Conservation (phyloP, 2,888 invertebrate species). For the Nipponacmea schrenckii region DNA sequence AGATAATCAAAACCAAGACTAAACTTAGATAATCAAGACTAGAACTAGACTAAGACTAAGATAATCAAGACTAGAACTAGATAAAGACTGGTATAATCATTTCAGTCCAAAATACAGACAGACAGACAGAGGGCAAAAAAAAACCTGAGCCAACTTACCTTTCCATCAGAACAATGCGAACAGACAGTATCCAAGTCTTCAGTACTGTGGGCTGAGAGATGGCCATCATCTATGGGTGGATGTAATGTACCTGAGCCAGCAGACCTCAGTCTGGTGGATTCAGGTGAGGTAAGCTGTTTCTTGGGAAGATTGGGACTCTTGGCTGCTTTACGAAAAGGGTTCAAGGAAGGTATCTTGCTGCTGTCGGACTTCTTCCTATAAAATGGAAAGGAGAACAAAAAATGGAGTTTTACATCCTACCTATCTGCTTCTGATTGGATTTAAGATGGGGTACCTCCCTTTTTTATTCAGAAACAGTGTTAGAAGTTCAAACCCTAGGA, state of each 20-base stretch:
- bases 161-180: slow-evolving; percentile 5
- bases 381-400: neutral
- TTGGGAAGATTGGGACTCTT: slow-evolving; percentile 53
- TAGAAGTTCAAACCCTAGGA: no score
- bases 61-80: no score
- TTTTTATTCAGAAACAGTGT: no score
- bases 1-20: no score
- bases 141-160: neutral
- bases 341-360: slow-evolving; percentile 38
- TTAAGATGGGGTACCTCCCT: no score
- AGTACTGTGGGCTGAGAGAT: slow-evolving; percentile 31
- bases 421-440: no score
- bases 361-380: slow-evolving; percentile 53
- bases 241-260: slow-evolving; percentile 29
- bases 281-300: slow-evolving; percentile 41
- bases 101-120: no score
- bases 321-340: slow-evolving; percentile 39
- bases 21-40: no score
- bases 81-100: no score
- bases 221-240: slow-evolving; percentile 26
- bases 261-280: slow-evolving; percentile 12
- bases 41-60: no score
- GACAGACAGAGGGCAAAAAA: no score
- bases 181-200: slow-evolving; percentile 47
- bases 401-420: no score